phyloP scores from a whole-genome alignment of 2,797 vertebrate genomes.

The Epinephelus awoara region DNA sequence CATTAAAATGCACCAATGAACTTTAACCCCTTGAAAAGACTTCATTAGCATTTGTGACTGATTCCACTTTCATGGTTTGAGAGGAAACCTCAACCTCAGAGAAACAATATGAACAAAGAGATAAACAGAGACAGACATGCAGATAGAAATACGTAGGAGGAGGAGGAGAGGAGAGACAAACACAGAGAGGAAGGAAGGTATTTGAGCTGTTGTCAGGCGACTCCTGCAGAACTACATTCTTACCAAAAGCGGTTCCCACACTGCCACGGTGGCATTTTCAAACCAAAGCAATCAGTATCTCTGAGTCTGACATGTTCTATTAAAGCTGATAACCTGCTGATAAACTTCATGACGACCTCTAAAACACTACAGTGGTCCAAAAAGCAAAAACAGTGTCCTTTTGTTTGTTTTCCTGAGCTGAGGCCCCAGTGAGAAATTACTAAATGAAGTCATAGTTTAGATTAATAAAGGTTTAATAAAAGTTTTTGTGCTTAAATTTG shows the following conservation, averaged over 20 bases:
- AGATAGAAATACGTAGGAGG: not conserved
- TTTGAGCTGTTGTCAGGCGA: constrained; percentile 2
- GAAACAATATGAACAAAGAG: not conserved
- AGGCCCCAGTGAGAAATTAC: too few species aligned
- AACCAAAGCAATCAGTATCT: not conserved
- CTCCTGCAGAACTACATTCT: constrained; percentile 67
- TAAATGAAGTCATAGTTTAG: not conserved
- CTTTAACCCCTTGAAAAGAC: not conserved
- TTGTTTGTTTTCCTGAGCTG: too few species aligned
- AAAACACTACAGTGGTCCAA: too few species aligned
- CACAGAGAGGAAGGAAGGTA: not conserved
- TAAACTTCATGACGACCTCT: not conserved
- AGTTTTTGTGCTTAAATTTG: too few species aligned
- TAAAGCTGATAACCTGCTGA: not conserved
- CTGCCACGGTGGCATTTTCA: constrained; percentile 1
- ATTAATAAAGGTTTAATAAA: not conserved
- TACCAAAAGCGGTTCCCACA: constrained; percentile 17
- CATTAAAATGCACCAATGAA: not conserved
- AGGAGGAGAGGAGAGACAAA: not conserved
- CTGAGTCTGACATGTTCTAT: not conserved
- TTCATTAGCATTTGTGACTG: constrained; percentile 10
- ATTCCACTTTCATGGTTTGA: not conserved
- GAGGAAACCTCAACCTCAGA: not conserved
- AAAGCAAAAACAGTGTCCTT: too few species aligned
- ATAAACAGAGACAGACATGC: not conserved